Base-by-base conservation (phyloP, 2,888 invertebrate species). In the Acleris cristana region DNA sequence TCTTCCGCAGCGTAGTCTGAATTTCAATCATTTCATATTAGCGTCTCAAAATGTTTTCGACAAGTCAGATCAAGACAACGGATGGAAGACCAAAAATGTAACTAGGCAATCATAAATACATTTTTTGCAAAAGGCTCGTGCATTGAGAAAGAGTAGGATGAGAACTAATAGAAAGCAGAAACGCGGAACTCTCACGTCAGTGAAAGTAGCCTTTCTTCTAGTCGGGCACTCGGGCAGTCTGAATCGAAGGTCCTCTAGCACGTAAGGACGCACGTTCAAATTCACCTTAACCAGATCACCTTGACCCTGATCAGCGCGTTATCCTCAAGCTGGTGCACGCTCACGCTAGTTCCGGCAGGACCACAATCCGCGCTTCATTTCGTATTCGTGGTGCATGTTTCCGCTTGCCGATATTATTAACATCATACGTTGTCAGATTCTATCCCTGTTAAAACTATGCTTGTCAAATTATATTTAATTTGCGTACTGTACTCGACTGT, bases 401-500 rank as follows among this genome's bases (percentile, higher is more conserved):
- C 91, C 91, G 89, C 85, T 87, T 89, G 90, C 88, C 85, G 84
- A 87, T 89, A 87, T 88, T 87, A 88, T 88, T 86, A 87, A 86
- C 89, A 88, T 87, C 80, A 85, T 91, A 89, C 91, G 40, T 40
- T 40, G 40, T 89, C 89, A 88, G 87, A 88, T 87, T 79, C 79
- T 80, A 75, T 49, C 44, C 48, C 23, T 52, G 18, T 64, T 49
- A 55, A 58, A 60, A 55, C 14, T 10, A 51, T 19, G 21, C n/a
- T 34, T 45, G n/a, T 52, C 52, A 53, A 48, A 51, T 49, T 56
- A 34, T n/a, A 45, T 21, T 18, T 21, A 44, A 16, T 12, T 19
- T 18, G 12, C 26, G 14, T 16, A 23, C 12, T 34, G 23, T 14
- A 18, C 34, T 12, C 48, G 23, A 45, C 21, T 40, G n/a, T 44